These are phyloP conservation scores for Trogon melanurus DNA, from an alignment of 2,113 vertebrate species.

Conservation along the genomic window DNA sequence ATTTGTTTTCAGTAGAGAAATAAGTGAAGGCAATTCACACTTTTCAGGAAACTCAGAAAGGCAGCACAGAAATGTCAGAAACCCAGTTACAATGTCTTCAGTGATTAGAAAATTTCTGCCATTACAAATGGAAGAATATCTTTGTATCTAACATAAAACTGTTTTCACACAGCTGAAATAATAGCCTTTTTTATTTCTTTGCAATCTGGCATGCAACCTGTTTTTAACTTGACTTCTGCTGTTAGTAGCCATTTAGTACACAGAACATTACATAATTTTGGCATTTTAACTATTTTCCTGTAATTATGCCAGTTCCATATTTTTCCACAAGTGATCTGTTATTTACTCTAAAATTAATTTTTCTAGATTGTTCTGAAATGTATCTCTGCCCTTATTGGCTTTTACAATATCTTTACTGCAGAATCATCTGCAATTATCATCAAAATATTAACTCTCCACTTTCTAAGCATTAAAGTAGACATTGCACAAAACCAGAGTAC, in stretches of 20 bases:
- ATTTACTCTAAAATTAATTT: background rate
- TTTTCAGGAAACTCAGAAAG: conserved; percentile 60
- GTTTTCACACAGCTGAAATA: background rate
- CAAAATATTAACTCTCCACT: background rate
- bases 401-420: background rate
- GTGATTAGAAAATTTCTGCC: background rate
- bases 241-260: background rate
- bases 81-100: background rate
- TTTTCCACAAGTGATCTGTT: background rate
- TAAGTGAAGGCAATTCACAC: conserved; percentile 12
- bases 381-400: background rate
- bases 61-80: background rate
- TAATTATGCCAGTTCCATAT: background rate
- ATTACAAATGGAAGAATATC: background rate
- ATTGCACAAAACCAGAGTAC: background rate
- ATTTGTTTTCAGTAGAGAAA: background rate
- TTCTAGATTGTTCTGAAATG: background rate
- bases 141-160: background rate
- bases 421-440: background rate
- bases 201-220: background rate
- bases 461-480: background rate
- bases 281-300: background rate
- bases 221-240: background rate
- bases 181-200: background rate
- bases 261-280: background rate